Evolutionary conservation across 2,888 invertebrate species (phyloP), one percentile per base, ranked within the genome.

Genomic region (Maniola hyperantus): DNA sequence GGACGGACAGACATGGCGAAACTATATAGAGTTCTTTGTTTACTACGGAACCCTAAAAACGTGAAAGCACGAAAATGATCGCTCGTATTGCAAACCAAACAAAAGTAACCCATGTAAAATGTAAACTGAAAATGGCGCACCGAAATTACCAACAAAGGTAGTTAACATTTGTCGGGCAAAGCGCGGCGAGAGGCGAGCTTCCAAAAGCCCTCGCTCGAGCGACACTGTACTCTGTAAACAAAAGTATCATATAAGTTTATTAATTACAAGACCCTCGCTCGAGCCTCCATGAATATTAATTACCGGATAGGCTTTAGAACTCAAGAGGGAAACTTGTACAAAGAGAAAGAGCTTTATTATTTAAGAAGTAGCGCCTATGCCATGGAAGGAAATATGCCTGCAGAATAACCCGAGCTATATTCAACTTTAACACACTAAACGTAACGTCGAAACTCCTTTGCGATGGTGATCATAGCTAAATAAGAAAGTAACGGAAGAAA

Each of bases 201-300:
- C 60, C 54, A 44, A 65, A 65, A 53, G 53, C 72, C 73, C 70
- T 83, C 81, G 83, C 87, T 86, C 87, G 85, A 82, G 85, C 89
- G 90, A 91, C 90, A 91, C 88, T 89, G 50, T 50, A 50, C 20
- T 13, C 50, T 50, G 89, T 90, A 91, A 90, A 91, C 91, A 92
- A 91, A 92, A 92, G 91, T 91, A 91, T 91, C 91, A 91, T 91
- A 92, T 91, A 92, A 92, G 91, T 91, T 92, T 91, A 92, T 92
- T 92, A 92, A 92, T 92, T 91, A 92, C 91, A 89, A 85, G 85
- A 87, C 91, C 90, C 91, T 91, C 82, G 87, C 84, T 85, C 84
- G 82, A 87, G 89, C 84, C 88, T 87, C 87, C 91, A 91, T 92
- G 91, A 92, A 92, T 92, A 91, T 91, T 91, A 91, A 91, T 92